Evolutionary conservation across 2,113 vertebrate genomes (phyloP), one percentile per base, ranked within the genome.

Genomic region (Rhagologus leucostigma): DNA sequence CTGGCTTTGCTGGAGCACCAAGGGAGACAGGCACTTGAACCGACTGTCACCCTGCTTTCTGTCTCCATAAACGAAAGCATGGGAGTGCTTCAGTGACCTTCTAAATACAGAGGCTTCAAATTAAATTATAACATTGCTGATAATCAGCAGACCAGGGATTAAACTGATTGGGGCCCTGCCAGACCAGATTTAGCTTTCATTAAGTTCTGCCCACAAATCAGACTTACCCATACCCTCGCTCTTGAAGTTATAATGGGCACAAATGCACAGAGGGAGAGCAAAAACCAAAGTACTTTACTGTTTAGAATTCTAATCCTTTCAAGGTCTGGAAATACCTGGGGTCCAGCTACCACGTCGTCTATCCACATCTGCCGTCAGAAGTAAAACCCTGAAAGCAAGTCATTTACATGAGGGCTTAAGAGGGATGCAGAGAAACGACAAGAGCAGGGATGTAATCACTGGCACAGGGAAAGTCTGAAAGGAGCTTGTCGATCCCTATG

Each of bases 91-190:
- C 67, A 37, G 78, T 84, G 91, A 95, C 93, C 95, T 94, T 86
- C 88, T 84, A 92, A 96, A 95, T 80, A 93, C 81, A 95, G 80
- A 93, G 84, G 55, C 65, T 90, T 92, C 84, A 96, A 96, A 97
- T 97, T 96, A 97, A 97, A 97, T 97, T 96, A 96, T 91, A 96
- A 94, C 92, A 39, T 75, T 88, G 90, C 93, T 96, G 96, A 96
- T 96, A 96, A 97, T 94, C 95, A 97, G 92, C 94, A 96, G 93
- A 95, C 89, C 64, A 52, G 71, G 95, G 89, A 97, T 97, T 95
- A 96, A 96, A 90, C 86, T 91, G 96, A 96, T 91, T 95, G 94
- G 95, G 96, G 81, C 92, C 44, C 76, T 94, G 94, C 93, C 95
- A 93, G 84, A 81, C 94, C 37, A 91, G 94, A 95, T 78, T 95